Evolutionary conservation across 2,888 invertebrate species (phyloP).

Genomic region (Epinotia ramella): DNA sequence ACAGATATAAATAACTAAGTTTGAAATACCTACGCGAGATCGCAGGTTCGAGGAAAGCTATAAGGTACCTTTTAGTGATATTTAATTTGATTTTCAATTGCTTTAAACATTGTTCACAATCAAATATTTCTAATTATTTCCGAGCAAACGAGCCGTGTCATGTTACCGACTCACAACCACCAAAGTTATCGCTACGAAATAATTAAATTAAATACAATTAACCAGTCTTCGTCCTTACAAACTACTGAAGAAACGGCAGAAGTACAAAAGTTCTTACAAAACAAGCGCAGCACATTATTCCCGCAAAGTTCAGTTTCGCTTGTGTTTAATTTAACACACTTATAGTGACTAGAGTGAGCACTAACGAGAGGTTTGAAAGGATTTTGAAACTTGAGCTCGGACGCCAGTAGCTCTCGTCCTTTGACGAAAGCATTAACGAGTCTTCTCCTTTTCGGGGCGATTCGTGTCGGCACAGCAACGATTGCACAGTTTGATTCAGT

Average conservation of each 20-base stretch:
- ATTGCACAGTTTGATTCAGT: conserved; percentile 67
- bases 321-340: conserved; percentile 50
- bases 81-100: not conserved
- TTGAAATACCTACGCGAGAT: too few relatives aligned
- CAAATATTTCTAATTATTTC: conserved; percentile 24
- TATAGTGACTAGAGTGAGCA: conserved; percentile 58
- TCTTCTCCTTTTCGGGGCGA: conserved; percentile 71
- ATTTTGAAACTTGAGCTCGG: conserved; percentile 60
- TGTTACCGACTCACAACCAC: conserved; percentile 17
- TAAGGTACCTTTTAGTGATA: not conserved
- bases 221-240: conserved; percentile 75
- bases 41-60: not conserved
- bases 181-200: conserved; percentile 48
- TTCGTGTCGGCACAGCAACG: conserved; percentile 68
- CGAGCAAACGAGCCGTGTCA: conserved; percentile 6
- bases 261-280: conserved; percentile 47
- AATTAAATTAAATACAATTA: conserved; percentile 71
- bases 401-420: conserved; percentile 75
- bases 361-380: conserved; percentile 57
- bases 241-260: conserved; percentile 51
- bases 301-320: conserved; percentile 47
- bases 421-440: conserved; percentile 77
- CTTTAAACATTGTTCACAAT: not conserved
- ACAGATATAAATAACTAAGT: too few relatives aligned
- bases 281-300: conserved; percentile 49